Conservation (phyloP, 1,140 invertebrate species). For the Zophobas morio region DNA sequence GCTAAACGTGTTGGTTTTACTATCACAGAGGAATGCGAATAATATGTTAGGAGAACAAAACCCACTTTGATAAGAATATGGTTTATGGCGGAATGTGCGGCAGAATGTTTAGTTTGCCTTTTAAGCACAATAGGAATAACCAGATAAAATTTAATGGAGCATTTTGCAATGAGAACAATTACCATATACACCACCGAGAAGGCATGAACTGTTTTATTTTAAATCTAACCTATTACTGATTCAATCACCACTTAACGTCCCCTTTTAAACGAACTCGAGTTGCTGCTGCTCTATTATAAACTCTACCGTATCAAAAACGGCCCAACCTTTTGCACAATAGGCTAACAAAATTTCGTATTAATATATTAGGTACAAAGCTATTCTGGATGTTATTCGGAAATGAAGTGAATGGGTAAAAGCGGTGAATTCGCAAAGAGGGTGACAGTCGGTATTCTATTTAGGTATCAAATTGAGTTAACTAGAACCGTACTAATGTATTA, state of each 20-base stretch:
- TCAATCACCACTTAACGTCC: conserved; percentile 30
- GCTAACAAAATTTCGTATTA: conserved; percentile 30
- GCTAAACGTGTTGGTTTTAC: conserved; percentile 29
- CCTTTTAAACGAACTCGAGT: conserved; percentile 6
- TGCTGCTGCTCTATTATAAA: conserved; percentile 1
- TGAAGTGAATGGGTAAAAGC: conserved; percentile 39
- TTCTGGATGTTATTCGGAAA: conserved; percentile 39
- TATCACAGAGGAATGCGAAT: conserved; percentile 39
- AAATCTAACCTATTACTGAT: conserved; percentile 24
- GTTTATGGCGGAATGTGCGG: conserved; percentile 31
- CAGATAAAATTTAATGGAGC: conserved; percentile 36
- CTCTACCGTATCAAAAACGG: conserved; percentile 14
- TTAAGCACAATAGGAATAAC: conserved; percentile 40
- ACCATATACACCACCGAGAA: neutral
- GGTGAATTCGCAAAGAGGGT: conserved; percentile 30
- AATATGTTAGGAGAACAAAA: conserved; percentile 40
- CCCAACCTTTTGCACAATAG: conserved; percentile 14
- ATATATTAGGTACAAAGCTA: conserved; percentile 25
- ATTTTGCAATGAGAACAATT: conserved; percentile 39
- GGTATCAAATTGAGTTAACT: conserved; percentile 52
- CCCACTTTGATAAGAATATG: conserved; percentile 40
- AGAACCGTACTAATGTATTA: conserved; percentile 50
- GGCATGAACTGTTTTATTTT: conserved; percentile 9
- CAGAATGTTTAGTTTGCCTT: conserved; percentile 40
- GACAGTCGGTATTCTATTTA: conserved; percentile 35